Evolutionary conservation across 1,140 invertebrate genomes (phyloP).

Genomic region (Bombus sylvicola): DNA sequence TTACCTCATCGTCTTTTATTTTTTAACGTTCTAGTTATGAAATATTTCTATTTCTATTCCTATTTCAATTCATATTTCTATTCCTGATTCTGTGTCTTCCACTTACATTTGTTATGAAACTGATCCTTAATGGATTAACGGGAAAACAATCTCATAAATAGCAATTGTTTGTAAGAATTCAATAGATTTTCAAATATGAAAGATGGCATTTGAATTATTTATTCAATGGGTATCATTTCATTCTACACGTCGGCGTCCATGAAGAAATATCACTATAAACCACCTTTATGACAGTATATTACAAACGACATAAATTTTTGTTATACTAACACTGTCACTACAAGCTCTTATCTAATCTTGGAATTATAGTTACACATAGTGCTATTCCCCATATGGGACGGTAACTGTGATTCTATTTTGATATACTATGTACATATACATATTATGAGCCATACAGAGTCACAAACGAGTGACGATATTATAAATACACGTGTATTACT

Average conservation of each 20-base stretch:
- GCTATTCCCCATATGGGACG: not conserved
- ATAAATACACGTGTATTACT: too few species aligned
- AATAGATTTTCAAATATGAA: not conserved
- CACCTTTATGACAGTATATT: not conserved
- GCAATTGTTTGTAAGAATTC: too few species aligned
- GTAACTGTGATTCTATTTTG: not conserved
- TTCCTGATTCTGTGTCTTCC: too few species aligned
- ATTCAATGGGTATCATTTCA: not conserved
- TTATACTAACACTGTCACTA: constrained; percentile 1
- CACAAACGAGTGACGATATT: not conserved
- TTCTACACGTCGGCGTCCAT: not conserved
- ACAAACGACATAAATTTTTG: constrained; percentile 20
- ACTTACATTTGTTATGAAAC: too few species aligned
- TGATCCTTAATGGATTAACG: too few species aligned
- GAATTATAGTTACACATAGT: not conserved
- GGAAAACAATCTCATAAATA: not conserved
- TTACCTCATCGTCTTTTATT: too few species aligned
- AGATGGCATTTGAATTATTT: not conserved
- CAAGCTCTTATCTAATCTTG: constrained; percentile 44
- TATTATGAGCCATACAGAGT: not conserved
- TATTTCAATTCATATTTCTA: too few species aligned
- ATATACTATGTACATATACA: not conserved
- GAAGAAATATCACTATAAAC: not conserved
- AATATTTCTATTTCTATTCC: too few species aligned
- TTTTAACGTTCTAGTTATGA: too few species aligned